Conservation (phyloP, 2,888 invertebrate species). For the Drepana falcataria region DNA sequence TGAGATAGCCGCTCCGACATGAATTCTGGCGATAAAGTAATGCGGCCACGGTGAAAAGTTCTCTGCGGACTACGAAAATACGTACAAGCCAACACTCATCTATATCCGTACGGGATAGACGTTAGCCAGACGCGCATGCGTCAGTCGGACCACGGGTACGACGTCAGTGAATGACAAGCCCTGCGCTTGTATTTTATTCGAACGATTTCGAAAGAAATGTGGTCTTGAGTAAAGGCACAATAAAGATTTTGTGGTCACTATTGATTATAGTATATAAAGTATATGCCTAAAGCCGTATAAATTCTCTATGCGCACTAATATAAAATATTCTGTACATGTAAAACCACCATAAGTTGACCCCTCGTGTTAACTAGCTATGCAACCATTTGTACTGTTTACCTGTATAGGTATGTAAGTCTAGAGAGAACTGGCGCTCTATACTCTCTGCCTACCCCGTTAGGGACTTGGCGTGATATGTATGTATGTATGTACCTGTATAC, state of each 20-base stretch:
- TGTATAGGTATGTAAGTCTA: too few species aligned
- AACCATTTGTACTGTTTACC: too few species aligned
- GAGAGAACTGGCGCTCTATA: too few species aligned
- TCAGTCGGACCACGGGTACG: slow-evolving; percentile 52
- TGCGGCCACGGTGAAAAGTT: slow-evolving; percentile 62
- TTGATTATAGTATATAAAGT: too few species aligned
- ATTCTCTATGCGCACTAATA: too few species aligned
- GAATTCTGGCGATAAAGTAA: slow-evolving; percentile 58
- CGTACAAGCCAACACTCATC: slow-evolving; percentile 58
- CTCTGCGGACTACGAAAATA: slow-evolving; percentile 54
- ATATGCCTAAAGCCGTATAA: too few species aligned
- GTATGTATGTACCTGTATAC: too few species aligned
- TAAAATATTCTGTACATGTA: too few species aligned
- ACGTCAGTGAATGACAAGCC: slow-evolving; percentile 75
- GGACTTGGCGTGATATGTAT: too few species aligned
- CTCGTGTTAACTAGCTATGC: too few species aligned
- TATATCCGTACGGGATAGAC: slow-evolving; percentile 71
- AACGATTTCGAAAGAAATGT: slow-evolving; percentile 72
- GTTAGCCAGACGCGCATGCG: slow-evolving; percentile 76
- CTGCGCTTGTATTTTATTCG: slow-evolving; percentile 62
- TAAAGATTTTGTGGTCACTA: background rate
- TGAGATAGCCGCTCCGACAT: slow-evolving; percentile 59
- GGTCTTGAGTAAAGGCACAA: slow-evolving; percentile 23
- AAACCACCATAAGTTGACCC: too few species aligned
- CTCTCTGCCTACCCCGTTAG: too few species aligned